These are phyloP conservation scores for Malaclemys terrapin DNA, from an alignment of 2,113 vertebrate genomes.

Conservation along the genomic window DNA sequence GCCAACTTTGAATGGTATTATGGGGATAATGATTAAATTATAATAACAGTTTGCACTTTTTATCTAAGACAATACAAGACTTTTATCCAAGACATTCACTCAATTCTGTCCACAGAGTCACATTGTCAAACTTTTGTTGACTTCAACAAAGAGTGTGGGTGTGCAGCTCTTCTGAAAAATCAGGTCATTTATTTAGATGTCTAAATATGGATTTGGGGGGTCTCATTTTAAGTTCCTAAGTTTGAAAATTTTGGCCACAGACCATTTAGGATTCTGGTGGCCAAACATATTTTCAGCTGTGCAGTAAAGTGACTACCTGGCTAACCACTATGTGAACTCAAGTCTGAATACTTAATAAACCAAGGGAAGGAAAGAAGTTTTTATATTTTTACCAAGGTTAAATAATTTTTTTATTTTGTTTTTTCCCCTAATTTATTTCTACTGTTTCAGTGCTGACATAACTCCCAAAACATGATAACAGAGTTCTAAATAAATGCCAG, in stretches of 20 bases:
- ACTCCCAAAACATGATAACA: neutral
- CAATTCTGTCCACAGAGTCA: neutral
- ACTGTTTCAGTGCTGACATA: neutral
- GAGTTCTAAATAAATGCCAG: neutral
- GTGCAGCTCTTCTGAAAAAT: conserved; percentile 24
- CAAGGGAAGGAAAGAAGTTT: neutral
- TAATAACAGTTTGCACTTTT: neutral
- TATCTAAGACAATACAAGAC: neutral
- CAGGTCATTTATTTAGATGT: neutral
- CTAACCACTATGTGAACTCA: neutral
- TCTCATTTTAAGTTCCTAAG: conserved; percentile 53
- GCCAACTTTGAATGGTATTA: neutral
- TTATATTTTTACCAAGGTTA: neutral
- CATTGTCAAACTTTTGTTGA: conserved; percentile 25
- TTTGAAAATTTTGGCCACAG: conserved; percentile 26
- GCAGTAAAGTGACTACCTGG: neutral
- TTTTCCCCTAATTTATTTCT: neutral
- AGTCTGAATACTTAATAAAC: neutral
- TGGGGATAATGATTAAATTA: neutral
- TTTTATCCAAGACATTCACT: neutral
- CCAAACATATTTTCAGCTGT: neutral
- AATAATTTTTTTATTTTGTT: rapidly evolving
- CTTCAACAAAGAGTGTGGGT: conserved; percentile 4
- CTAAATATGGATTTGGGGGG: neutral
- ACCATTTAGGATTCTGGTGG: neutral